Evolutionary conservation across 2,113 vertebrate species (phyloP).

Genomic region (Ibidorhyncha struthersii): DNA sequence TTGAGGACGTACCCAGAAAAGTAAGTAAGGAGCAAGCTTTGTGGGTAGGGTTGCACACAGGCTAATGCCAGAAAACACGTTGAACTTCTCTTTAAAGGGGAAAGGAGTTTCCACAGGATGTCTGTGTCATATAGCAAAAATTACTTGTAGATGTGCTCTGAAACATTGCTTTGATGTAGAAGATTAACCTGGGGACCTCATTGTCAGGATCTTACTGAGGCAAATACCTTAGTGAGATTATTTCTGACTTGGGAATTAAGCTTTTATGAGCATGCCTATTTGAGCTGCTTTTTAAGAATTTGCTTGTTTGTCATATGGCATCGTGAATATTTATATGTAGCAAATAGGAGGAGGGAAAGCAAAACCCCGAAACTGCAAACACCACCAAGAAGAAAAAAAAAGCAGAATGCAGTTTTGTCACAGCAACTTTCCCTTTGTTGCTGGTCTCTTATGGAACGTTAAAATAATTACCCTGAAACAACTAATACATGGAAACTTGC

Average conservation of each 20-base stretch:
- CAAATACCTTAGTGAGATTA: conserved; percentile 49
- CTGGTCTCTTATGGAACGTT: background rate
- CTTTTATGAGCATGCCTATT: conserved; percentile 29
- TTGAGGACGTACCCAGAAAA: conserved; percentile 34
- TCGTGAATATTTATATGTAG: background rate
- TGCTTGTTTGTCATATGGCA: background rate
- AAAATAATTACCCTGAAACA: background rate
- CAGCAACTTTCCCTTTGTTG: background rate
- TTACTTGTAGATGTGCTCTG: conserved; percentile 16
- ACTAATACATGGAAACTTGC: background rate
- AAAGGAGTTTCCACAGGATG: conserved; percentile 58
- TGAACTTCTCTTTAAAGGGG: conserved; percentile 23
- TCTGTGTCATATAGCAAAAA: conserved; percentile 28
- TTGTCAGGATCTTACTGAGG: conserved; percentile 40
- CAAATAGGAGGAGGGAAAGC: background rate
- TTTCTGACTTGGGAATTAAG: conserved; percentile 66
- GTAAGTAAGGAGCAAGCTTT: background rate
- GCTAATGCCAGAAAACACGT: conserved; percentile 42
- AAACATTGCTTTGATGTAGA: conserved; percentile 43
- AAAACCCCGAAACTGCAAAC: background rate
- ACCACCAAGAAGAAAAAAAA: background rate
- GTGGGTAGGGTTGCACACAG: background rate
- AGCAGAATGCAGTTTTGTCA: background rate
- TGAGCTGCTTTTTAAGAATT: conserved; percentile 47
- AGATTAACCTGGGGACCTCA: conserved; percentile 61